phyloP scores from a whole-genome alignment of 1,140 invertebrate genomes.

The Trichonephila clavipes region DNA sequence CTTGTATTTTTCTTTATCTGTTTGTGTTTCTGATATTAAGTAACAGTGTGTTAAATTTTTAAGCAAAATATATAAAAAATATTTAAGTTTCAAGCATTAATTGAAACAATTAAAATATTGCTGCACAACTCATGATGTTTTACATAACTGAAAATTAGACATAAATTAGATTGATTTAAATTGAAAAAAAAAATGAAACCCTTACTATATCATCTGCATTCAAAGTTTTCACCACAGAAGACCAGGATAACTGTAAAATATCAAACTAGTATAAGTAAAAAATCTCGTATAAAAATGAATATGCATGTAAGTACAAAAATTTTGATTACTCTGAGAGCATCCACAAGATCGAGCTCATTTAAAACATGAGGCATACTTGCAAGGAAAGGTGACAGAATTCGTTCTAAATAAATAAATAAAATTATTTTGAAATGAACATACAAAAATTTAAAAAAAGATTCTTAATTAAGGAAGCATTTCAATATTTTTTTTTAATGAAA shows the following conservation, averaged over 20 bases:
- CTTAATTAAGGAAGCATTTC: no score
- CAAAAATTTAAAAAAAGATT: no score
- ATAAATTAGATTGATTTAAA: background rate
- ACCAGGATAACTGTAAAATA: slow-evolving; percentile 7
- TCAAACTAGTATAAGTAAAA: background rate
- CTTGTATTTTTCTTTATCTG: no score
- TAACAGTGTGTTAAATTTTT: no score
- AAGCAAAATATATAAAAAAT: no score
- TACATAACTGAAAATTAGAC: no score
- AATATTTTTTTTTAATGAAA: no score
- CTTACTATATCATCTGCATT: slow-evolving; percentile 23
- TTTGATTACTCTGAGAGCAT: slow-evolving; percentile 28
- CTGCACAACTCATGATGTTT: no score
- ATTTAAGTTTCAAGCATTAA: no score
- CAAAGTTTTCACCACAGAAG: background rate
- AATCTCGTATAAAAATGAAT: background rate
- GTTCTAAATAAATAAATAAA: slow-evolving; percentile 16
- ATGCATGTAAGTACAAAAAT: slow-evolving; percentile 12
- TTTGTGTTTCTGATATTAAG: no score
- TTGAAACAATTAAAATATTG: no score
- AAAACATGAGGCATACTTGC: slow-evolving; percentile 32
- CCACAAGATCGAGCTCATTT: slow-evolving; percentile 41
- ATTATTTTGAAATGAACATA: background rate
- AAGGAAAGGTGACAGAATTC: slow-evolving; percentile 45
- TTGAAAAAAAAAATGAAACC: background rate